A percentile compares a stretch with the other conserved stretches of the same genome.
Conservation (phyloP, 2,113 vertebrate genomes). For the Mesocricetus auratus region DNA sequence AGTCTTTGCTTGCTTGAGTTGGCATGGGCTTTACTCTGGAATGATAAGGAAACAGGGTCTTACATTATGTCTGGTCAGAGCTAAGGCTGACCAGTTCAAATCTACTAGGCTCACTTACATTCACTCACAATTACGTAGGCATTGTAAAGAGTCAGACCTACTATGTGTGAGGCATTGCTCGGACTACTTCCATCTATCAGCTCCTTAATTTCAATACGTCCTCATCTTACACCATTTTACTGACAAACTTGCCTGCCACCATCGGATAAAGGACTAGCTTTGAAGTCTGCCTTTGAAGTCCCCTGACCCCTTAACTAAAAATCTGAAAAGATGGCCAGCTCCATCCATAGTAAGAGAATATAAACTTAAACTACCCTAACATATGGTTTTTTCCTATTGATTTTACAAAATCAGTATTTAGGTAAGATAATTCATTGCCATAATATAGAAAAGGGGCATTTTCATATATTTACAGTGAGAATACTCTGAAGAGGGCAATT, state of each 20-base stretch:
- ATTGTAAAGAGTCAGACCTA: background rate
- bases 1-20: background rate
- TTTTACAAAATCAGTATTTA: conserved; percentile 37
- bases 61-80: background rate
- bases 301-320: background rate
- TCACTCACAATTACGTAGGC: background rate
- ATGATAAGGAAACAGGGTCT: background rate
- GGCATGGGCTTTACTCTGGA: background rate
- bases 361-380: background rate
- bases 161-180: background rate
- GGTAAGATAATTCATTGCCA: background rate
- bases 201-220: background rate
- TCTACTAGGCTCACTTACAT: background rate
- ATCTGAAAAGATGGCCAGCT: background rate
- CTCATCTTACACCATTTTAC: background rate
- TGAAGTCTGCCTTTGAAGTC: background rate
- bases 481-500: background rate
- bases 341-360: conserved; percentile 17
- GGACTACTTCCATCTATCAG: background rate
- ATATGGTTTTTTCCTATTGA: background rate
- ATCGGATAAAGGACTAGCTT: background rate
- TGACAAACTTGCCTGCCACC: background rate
- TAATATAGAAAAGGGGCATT: background rate
- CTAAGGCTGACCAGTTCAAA: background rate
- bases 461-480: background rate